These are phyloP conservation scores for Molothrus ater DNA, from an alignment of 2,797 vertebrate species.

Conservation along the genomic window DNA sequence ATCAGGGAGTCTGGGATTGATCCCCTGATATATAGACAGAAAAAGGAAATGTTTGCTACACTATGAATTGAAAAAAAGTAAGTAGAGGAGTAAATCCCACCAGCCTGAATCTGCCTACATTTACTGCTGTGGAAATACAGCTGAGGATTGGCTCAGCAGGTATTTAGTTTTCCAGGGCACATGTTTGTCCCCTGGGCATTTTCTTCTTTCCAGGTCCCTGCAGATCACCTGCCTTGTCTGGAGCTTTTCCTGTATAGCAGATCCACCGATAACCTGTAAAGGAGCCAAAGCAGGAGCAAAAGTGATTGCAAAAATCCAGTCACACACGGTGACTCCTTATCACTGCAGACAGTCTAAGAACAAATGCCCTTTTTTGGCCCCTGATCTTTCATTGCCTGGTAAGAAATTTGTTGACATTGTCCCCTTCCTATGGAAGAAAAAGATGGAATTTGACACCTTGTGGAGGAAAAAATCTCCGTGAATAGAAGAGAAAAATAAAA, in stretches of 20 bases:
- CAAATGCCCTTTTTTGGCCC: background rate
- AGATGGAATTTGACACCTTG: background rate
- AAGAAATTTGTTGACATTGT: background rate
- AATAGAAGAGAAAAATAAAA: background rate
- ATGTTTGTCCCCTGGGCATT: background rate
- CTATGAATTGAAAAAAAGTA: background rate
- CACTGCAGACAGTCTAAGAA: background rate
- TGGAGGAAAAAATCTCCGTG: background rate
- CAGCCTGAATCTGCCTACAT: background rate
- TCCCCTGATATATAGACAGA: background rate
- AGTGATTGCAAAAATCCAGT: background rate
- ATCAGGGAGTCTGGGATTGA: rapidly evolving
- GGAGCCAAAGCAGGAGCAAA: slow-evolving; percentile 6
- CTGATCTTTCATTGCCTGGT: background rate
- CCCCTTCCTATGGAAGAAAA: background rate
- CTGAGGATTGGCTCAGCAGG: background rate
- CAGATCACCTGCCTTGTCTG: background rate
- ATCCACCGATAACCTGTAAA: slow-evolving; percentile 4
- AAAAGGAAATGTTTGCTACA: background rate
- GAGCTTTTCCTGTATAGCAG: background rate
- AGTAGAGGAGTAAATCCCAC: background rate
- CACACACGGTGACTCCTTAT: background rate
- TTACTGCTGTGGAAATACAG: background rate
- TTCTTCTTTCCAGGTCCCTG: background rate
- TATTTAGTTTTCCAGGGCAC: background rate